Percentiles rank a stretch among this genome's conserved stretches.
Conservation (phyloP, 2,888 invertebrate genomes). For the Hemithea aestivaria region DNA sequence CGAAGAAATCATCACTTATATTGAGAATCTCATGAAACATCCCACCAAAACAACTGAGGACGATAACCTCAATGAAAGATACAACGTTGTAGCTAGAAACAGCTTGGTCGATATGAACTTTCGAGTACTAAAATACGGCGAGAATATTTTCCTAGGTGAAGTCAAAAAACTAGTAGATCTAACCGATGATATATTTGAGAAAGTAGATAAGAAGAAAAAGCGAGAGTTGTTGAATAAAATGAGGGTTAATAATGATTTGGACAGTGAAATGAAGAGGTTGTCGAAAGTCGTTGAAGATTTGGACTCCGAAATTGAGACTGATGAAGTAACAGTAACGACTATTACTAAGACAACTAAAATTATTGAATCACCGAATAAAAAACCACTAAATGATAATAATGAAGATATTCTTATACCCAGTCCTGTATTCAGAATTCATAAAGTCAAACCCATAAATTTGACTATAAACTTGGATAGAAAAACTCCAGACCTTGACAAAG, state of each 20-base stretch:
- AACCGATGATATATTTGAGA: constrained; percentile 48
- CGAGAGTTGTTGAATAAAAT: constrained; percentile 44
- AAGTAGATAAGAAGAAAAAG: constrained; percentile 48
- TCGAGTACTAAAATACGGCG: constrained; percentile 71
- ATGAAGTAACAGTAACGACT: constrained; percentile 37
- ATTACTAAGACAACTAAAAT: constrained; percentile 31
- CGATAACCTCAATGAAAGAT: constrained; percentile 57
- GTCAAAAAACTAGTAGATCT: constrained; percentile 62
- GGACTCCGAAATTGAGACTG: constrained; percentile 48
- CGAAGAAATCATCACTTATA: constrained; percentile 63
- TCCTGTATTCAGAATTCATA: constrained; percentile 62
- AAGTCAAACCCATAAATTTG: constrained; percentile 57
- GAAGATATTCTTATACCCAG: constrained; percentile 47
- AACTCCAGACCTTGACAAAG: constrained; percentile 26
- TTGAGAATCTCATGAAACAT: constrained; percentile 54
- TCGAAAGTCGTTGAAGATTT: constrained; percentile 68
- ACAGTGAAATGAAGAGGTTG: constrained; percentile 67
- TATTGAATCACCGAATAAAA: constrained; percentile 32
- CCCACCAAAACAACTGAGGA: constrained; percentile 42
- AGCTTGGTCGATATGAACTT: constrained; percentile 71
- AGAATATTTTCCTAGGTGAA: constrained; percentile 69
- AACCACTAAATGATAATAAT: constrained; percentile 40
- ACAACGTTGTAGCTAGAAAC: constrained; percentile 61
- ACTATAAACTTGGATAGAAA: constrained; percentile 31
- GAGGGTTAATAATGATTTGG: constrained; percentile 58